Evolutionary conservation across 2,797 vertebrate species (phyloP).

Genomic region (Sebastes wilsoni): DNA sequence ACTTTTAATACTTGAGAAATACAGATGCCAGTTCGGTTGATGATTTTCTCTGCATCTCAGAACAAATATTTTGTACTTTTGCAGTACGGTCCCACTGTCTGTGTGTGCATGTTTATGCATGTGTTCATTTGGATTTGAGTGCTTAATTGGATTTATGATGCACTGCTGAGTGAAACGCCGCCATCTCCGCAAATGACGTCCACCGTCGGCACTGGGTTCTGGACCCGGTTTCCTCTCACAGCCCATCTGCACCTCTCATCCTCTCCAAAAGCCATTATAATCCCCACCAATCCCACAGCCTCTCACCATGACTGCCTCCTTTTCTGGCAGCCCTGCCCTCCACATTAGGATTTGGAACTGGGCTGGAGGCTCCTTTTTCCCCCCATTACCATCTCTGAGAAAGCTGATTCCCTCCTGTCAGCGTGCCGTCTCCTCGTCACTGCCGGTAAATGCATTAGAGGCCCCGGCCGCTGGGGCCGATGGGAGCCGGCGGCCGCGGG

Average conservation of each 20-base stretch:
- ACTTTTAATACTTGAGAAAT: conserved; percentile 29
- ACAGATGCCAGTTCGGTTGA: conserved; percentile 13
- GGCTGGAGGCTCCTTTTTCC: conserved; percentile 34
- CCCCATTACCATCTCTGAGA: conserved; percentile 51
- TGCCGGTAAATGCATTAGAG: conserved; percentile 54
- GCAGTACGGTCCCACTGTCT: conserved; percentile 28
- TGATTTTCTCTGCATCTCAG: conserved; percentile 26
- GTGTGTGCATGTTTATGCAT: conserved; percentile 32
- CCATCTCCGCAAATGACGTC: conserved; percentile 41
- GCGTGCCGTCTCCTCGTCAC: conserved; percentile 26
- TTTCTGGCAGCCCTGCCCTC: conserved; percentile 56
- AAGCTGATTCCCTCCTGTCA: conserved; percentile 51
- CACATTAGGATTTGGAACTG: conserved; percentile 56
- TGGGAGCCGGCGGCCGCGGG: conserved; percentile 8
- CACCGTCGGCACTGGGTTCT: conserved; percentile 26
- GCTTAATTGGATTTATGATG: conserved; percentile 66
- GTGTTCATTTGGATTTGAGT: conserved; percentile 54
- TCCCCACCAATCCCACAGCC: conserved; percentile 60
- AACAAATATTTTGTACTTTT: conserved; percentile 40
- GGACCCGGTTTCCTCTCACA: conserved; percentile 50
- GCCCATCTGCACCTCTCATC: conserved; percentile 67
- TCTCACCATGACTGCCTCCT: conserved; percentile 46
- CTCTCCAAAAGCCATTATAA: conserved; percentile 62
- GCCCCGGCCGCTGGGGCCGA: background rate
- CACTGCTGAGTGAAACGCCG: conserved; percentile 41